phyloP scores from a whole-genome alignment of 1,140 invertebrate genomes.

The Panagrolaimus sp. region DNA sequence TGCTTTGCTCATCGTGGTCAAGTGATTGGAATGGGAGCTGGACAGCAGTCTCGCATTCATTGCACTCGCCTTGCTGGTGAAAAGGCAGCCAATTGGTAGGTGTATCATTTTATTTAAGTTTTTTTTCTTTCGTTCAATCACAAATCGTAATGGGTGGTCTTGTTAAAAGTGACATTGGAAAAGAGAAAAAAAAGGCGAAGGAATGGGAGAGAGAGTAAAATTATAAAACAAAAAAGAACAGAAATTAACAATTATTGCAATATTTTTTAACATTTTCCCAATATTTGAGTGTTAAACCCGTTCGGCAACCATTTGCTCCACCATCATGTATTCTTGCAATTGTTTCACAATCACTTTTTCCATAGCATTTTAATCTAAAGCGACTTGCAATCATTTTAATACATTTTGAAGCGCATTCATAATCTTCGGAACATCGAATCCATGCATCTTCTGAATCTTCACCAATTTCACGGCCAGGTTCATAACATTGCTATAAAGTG shows the following conservation, averaged over 20 bases:
- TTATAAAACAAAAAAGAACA: background rate
- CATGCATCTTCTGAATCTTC: constrained; percentile 52
- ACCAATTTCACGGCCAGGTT: constrained; percentile 54
- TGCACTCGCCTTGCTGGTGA: constrained; percentile 91
- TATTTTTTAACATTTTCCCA: constrained; percentile 51
- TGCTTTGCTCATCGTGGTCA: constrained; percentile 84
- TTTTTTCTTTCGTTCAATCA: too few species aligned
- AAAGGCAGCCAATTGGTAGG: constrained; percentile 89
- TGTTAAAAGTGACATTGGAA: background rate
- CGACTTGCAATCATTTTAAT: constrained; percentile 53
- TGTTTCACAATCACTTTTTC: constrained; percentile 57
- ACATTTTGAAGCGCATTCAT: constrained; percentile 53
- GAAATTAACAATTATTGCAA: constrained; percentile 13
- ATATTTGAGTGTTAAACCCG: constrained; percentile 51
- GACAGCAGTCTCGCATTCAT: constrained; percentile 93
- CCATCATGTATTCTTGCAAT: constrained; percentile 60
- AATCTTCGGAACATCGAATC: constrained; percentile 57
- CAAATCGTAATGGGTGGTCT: background rate
- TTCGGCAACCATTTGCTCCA: constrained; percentile 59
- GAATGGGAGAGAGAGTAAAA: background rate
- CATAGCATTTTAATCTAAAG: constrained; percentile 56
- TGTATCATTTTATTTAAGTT: constrained; percentile 17
- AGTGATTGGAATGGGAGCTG: constrained; percentile 86
- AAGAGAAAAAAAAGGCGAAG: too few species aligned
- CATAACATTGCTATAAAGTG: constrained; percentile 56